Evolutionary conservation across 2,113 vertebrate species (phyloP), one percentile per base, ranked within the genome.

Genomic region (Silurus meridionalis): DNA sequence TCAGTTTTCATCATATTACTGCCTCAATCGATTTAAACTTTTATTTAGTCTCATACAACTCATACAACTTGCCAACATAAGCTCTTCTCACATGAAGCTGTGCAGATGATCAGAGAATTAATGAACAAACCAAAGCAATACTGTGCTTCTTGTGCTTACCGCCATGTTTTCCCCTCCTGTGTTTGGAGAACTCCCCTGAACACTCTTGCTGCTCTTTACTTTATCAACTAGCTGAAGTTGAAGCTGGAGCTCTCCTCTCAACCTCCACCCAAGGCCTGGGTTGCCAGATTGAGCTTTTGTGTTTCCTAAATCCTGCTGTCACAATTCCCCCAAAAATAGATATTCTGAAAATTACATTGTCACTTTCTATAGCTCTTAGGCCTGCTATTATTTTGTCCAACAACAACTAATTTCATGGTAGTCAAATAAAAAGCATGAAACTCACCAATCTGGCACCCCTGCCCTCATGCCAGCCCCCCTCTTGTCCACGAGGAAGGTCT

Each of bases 151-250:
- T 69, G 6, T 74, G 14, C 83, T 79, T 83, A 58, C 88, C 82
- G 57, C 78, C 48, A 82, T 80, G 72, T 83, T 83, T 58, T 80
- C 37, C 66, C 63, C 61, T 57, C 82, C 66, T 55, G 66, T 61
- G 69, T 61, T 61, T 84, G 83, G 55, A 74, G 69, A 74, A 57
- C 55, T 84, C 67, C 81, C 55, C 69, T 84, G 28, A 74, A 84
- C 83, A 48, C 83, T 48, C 83, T 84, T 71, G 21, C 69, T 74
- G 21, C 83, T 80, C 57, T 74, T 11, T 17, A 25, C 25, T 84
- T 71, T 74, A 61, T 84, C 57, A 72, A 61, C 69, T 74, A 74
- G 37, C 57, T 74, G 69, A 84, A 84, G 83, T 84, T 84, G 69
- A 74, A 84, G 55, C 69, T 84, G 55, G 55, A 74, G 83, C 69